A percentile compares a stretch with the other conserved stretches of the same genome.
Evolutionary conservation across 30 jellyfish, hydroid and myxozoan species (phyloP).

Genomic region (Cassiopea andromeda): DNA sequence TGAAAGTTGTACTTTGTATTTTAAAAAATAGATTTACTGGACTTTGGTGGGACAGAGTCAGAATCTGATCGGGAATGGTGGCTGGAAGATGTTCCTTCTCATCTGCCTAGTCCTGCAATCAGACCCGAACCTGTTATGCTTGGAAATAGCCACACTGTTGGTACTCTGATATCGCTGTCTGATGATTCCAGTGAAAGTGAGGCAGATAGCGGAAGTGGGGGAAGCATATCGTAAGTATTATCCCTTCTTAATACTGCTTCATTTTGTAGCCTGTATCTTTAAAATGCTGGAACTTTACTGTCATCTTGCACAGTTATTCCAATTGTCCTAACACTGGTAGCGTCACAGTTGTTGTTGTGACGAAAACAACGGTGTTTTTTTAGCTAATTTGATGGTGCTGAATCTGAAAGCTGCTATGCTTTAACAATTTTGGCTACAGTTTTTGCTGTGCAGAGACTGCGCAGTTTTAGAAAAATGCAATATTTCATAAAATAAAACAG

Average conservation of each 20-base stretch:
- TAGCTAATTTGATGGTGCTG: neutral
- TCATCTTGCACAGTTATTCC: no score
- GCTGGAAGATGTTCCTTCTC: neutral
- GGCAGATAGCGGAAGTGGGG: neutral
- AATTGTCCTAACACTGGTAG: no score
- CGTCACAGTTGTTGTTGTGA: neutral
- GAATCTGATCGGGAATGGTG: neutral
- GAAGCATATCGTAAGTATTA: neutral
- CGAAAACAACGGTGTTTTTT: neutral
- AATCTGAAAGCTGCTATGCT: neutral
- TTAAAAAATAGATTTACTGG: neutral
- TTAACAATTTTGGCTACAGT: neutral
- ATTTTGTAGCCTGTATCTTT: no score
- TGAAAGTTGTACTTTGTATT: no score
- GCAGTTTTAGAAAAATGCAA: neutral
- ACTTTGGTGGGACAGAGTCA: neutral
- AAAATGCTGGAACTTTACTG: no score
- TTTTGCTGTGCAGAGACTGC: neutral
- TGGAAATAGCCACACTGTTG: neutral
- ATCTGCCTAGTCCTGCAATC: neutral
- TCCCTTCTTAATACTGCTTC: no score
- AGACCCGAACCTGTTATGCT: neutral
- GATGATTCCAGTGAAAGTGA: neutral
- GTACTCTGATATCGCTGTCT: neutral
- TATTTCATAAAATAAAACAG: no score